Evolutionary conservation across 2,113 vertebrate genomes (phyloP), one percentile per base, ranked within the genome.

Genomic region (Tachuris rubrigastra): DNA sequence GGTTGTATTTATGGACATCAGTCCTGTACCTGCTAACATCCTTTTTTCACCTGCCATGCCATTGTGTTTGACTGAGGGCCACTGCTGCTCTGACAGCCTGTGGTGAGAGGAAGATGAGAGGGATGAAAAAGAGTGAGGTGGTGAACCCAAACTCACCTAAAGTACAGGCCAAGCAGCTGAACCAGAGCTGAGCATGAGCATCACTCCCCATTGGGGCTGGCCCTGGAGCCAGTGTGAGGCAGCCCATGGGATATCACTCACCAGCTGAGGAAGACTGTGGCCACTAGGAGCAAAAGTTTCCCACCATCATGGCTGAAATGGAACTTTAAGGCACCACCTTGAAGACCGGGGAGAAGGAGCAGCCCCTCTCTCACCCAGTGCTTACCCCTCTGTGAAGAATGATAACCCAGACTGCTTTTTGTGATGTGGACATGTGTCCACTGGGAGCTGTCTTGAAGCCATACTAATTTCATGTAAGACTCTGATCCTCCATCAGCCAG

Each of bases 251-350:
- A 60, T 37, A 20, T 10, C 1, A 1, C 9, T 75, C 8, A 18
- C 42, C 46, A 44, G 50, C 21, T 73, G 74, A 73, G 71, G 31
- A 72, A 27, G 23, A 55, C 8, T 12, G 14, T 37, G 21, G 35
- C 59, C 33, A 63, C 27, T 52, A 80, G 56, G 28, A 37, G 27
- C 14, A 79, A 35, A 55, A 69, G 13, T 49, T 85, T 66, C 63
- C 35, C 41, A 20, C 37, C 2, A 0, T 35, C 33, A 17, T 0
- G 0, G 27, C n/a, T 72, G 68, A 63, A 66, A 16, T 0, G 1
- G 14, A 44, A 41, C 19, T 82, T 49, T 27, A 47, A 80, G 55
- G 24, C 42, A 77, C 35, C 50, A 55, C 46, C 33, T 71, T 0
- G 0, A 42, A 41, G 30, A 14, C 39, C 1, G 1, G 50, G 39